Percentiles rank a stretch among this genome's conserved stretches.
Evolutionary conservation across 2,113 vertebrate genomes (phyloP).

Genomic region (Suricata suricatta): DNA sequence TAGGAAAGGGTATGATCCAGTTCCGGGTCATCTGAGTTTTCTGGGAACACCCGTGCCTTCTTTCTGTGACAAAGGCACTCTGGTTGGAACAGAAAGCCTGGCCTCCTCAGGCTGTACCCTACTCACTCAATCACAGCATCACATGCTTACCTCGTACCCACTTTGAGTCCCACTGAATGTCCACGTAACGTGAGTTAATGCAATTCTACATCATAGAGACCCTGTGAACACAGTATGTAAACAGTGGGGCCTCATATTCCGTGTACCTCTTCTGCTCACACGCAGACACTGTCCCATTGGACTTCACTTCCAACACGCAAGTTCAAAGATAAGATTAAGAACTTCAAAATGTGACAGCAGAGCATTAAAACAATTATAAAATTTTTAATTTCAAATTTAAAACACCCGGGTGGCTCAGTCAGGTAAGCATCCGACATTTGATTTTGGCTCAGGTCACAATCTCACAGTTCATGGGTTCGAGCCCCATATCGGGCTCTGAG

Average conservation of each 20-base stretch:
- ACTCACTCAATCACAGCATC: not conserved
- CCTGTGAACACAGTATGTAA: accelerated
- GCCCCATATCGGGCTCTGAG: too few relatives aligned
- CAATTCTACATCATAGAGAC: not conserved
- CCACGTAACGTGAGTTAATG: too few relatives aligned
- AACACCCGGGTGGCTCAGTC: too few relatives aligned
- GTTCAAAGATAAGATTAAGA: not conserved
- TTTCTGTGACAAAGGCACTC: not conserved
- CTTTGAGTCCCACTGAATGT: not conserved
- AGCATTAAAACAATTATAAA: not conserved
- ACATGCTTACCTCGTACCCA: not conserved
- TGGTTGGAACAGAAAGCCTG: not conserved
- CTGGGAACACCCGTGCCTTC: not conserved
- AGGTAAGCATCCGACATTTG: too few relatives aligned
- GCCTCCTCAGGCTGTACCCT: not conserved
- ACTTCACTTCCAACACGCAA: not conserved
- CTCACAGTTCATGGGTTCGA: too few relatives aligned
- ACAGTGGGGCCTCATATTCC: accelerated
- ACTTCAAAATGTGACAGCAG: not conserved
- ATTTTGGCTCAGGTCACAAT: too few relatives aligned
- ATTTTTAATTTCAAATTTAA: not conserved
- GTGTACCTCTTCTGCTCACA: not conserved
- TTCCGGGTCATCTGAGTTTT: not conserved
- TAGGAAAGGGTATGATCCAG: not conserved
- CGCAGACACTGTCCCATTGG: too few relatives aligned